Evolutionary conservation across 30 jellyfish, hydroid and myxozoan genomes (phyloP), one percentile per base, ranked within the genome.

Genomic region (Turritopsis dohrnii): DNA sequence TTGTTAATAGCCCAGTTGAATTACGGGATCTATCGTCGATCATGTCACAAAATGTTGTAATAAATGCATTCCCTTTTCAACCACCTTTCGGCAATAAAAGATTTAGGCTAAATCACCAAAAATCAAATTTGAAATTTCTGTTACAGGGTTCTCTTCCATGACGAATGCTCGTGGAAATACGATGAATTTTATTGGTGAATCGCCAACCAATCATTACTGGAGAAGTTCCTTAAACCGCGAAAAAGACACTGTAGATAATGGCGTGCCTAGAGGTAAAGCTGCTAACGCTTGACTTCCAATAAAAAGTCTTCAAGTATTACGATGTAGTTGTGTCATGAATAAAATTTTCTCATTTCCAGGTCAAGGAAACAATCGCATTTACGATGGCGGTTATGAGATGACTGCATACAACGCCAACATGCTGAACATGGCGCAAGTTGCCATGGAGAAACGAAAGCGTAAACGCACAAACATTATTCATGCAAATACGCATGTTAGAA

Each of bases 351-450:
- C 13, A 13, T 41, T 3, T 41, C 5, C 60, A 41, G 60, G 60
- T 41, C 60, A 13, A 41, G 60, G 60, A 41, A 41, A 41, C 60
- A 41, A 41, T 41, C 60, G 60, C 5, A 41, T 3, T 41, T 16
- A 21, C 77, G 77, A 69, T 69, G 31, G 22, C 19, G 21, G 30
- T 69, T 69, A 69, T 69, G 31, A 69, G 30, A 69, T 69, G 77
- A 69, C 77, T 9, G 77, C 77, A 8, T 69, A 69, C 77, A 69
- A 21, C 30, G 9, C 77, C 9, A 69, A 69, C 17, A 69, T 69
- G 77, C 16, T 69, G 30, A 69, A 69, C 19, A 69, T 69, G 77
- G 77, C 77, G 77, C 77, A 69, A 69, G 77, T 69, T 1, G 77
- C 77, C 9, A 8, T 69, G 22, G 77, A 69, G 30, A 69, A 69